phyloP scores from a whole-genome alignment of 2,797 vertebrate genomes.

The Tamandua tetradactyla region DNA sequence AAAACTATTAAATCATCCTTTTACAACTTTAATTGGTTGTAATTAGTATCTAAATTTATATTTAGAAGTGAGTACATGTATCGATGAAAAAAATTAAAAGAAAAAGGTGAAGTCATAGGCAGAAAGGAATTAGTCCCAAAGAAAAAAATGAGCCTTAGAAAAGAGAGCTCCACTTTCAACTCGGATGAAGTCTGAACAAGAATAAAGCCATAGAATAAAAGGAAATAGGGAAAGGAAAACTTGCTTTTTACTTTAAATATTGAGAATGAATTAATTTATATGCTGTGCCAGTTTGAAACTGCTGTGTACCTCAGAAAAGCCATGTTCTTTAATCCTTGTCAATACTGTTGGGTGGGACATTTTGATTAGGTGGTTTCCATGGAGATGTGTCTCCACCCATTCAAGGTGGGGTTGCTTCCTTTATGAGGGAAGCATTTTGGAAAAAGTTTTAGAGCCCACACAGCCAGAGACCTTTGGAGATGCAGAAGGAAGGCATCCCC shows the following conservation, averaged over 20 bases:
- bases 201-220: background rate
- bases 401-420: too few relatives aligned
- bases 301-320: too few relatives aligned
- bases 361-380: too few relatives aligned
- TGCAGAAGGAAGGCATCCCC: too few relatives aligned
- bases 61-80: constrained; percentile 10
- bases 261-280: constrained; percentile 27
- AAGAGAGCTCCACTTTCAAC: background rate
- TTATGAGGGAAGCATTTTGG: too few relatives aligned
- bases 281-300: too few relatives aligned
- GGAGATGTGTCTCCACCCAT: too few relatives aligned
- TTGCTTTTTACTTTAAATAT: constrained; percentile 16
- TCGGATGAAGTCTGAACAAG: background rate
- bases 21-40: constrained; percentile 48
- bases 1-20: constrained; percentile 38
- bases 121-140: background rate
- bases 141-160: background rate
- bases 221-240: background rate
- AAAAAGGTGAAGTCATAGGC: background rate
- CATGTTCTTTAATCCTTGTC: too few relatives aligned
- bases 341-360: too few relatives aligned
- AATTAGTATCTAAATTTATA: constrained; percentile 51
- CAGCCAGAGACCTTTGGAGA: too few relatives aligned
- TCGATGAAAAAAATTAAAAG: background rate
- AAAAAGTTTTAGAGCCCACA: too few relatives aligned